These are phyloP conservation scores for Bombus terrestris DNA, from an alignment of 1,140 invertebrate species.

Conservation along the genomic window DNA sequence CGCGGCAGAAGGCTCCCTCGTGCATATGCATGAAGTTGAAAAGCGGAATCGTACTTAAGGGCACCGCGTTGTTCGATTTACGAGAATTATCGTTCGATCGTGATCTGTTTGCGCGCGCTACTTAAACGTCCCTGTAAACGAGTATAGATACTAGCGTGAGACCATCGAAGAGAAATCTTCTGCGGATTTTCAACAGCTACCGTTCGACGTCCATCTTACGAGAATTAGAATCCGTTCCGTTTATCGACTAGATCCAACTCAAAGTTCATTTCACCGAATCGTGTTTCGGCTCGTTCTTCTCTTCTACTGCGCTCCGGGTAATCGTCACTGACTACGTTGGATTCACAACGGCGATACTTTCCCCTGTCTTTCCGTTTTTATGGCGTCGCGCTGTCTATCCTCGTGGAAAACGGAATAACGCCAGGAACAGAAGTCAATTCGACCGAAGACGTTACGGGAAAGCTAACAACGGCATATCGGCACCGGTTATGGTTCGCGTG, in stretches of 20 bases:
- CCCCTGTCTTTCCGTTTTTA: neutral
- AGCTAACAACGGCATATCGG: neutral
- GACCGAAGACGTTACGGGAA: neutral
- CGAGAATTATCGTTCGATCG: conserved; percentile 17
- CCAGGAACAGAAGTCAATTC: neutral
- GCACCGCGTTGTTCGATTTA: neutral
- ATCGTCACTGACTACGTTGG: neutral
- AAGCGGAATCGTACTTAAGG: conserved; percentile 5
- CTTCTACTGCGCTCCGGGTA: neutral
- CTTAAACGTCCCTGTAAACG: no score
- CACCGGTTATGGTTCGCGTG: conserved; percentile 28
- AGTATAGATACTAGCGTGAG: neutral
- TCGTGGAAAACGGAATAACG: conserved; percentile 5
- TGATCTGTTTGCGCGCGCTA: conserved; percentile 2
- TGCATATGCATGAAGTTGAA: conserved; percentile 27
- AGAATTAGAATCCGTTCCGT: neutral
- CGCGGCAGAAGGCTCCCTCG: neutral
- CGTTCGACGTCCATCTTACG: neutral
- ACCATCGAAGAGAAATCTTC: neutral
- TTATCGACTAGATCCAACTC: conserved; percentile 8
- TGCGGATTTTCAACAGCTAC: neutral
- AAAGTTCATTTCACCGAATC: conserved; percentile 19
- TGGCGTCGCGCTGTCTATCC: neutral
- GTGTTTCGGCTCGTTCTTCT: neutral
- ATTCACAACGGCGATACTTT: neutral